Evolutionary conservation across 2,888 invertebrate species (phyloP).

Genomic region (Erebia aethiops): DNA sequence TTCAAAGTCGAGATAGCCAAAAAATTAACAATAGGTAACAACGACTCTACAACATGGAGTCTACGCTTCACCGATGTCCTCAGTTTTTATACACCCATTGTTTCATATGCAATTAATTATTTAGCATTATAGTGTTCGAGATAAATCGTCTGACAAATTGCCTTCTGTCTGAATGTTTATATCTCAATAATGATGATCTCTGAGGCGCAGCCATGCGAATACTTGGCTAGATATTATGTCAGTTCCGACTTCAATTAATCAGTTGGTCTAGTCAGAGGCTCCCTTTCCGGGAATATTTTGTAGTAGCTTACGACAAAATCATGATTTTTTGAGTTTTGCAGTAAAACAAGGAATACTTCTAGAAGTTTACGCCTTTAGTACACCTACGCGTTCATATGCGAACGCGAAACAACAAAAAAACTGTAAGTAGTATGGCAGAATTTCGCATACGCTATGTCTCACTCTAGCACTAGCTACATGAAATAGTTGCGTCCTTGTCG

Average conservation of each 20-base stretch:
- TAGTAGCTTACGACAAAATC: not conserved
- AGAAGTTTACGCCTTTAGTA: no score
- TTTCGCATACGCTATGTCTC: no score
- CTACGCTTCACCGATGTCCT: slow-evolving; percentile 38
- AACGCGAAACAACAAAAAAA: no score
- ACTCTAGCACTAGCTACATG: no score
- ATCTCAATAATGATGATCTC: slow-evolving; percentile 9
- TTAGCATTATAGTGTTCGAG: slow-evolving; percentile 11
- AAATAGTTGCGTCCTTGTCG: no score
- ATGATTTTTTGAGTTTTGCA: not conserved
- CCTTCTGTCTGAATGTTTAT: slow-evolving; percentile 12
- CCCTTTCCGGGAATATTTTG: not conserved
- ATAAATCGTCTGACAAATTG: slow-evolving; percentile 19
- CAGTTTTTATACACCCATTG: slow-evolving; percentile 36
- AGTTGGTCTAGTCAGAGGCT: not conserved
- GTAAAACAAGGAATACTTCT: no score
- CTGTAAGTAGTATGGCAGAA: no score
- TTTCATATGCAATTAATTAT: slow-evolving; percentile 22
- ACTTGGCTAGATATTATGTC: not conserved
- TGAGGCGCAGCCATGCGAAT: not conserved
- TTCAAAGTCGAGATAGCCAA: not conserved
- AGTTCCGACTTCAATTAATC: not conserved
- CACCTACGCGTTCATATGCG: no score
- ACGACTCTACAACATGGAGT: not conserved
- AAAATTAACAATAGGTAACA: not conserved